Base-by-base conservation (phyloP, 2,113 vertebrate species). In the Arenaria interpres region DNA sequence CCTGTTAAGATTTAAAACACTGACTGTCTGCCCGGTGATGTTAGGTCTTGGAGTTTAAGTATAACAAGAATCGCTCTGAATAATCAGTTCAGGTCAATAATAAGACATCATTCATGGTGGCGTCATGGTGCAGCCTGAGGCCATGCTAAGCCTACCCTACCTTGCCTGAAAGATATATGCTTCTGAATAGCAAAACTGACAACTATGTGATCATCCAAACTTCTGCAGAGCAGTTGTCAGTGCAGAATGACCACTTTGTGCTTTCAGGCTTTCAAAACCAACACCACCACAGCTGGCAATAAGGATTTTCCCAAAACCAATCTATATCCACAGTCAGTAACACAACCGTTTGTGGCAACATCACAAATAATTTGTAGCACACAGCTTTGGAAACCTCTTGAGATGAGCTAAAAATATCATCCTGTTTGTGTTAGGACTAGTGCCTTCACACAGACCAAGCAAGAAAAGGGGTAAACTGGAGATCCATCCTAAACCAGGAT, bases 1-100 rank as follows among this genome's bases (percentile, higher is more conserved):
- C 85, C 67, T 92, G 82, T 83, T 95, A 90, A 95, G 48, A 91
- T 80, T 83, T 90, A 80, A 93, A 95, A 71, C 72, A 43, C 12
- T 71, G 62, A 64, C 51, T 46, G 30, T 43, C 60, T 85, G 59
- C 50, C 37, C n/a, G 12, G 37, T 50, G 75, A 48, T 90, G 53
- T 30, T 88, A 46, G 56, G 59, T 74, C 80, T 89, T 90, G 32
- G 51, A 86, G 80, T 87, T 93, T 77, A 84, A 92, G 37, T 48
- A 62, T 5, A 86, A 83, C 51, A 91, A 78, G 76, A 68, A 78
- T 78, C 12, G 14, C 27, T 80, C 71, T 83, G 82, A 96, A 94
- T 80, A 88, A 96, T 90, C 91, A 77, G 63, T 90, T 88, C 90
- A 93, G 82, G 75, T 90, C 88, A 91, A 53, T 91, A 93, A 88